These are phyloP conservation scores for Oryctolagus cuniculus DNA, from an alignment of 2,113 vertebrate genomes.

Conservation along the genomic window mOryCun1.1 NC_091448.1:2867001-2867500, in stretches of 20 bases:
- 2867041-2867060: not conserved
- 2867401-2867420: not conserved
- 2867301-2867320: not conserved
- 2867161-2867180: conserved; percentile 9
- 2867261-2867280: not conserved
- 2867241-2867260: conserved; percentile 63
- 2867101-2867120: conserved; percentile 87
- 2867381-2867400: fast-evolving
- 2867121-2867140: conserved; percentile 81
- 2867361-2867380: fast-evolving
- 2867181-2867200: not conserved
- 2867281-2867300: not conserved
- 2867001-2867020: not conserved
- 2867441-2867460: fast-evolving
- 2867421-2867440: conserved; percentile 73
- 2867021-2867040: not conserved
- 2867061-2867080: not conserved
- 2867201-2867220: conserved; percentile 36
- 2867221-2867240: not conserved
- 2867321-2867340: conserved; percentile 82
- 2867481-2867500: fast-evolving
- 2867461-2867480: fast-evolving
- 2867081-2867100: conserved; percentile 20
- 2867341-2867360: not conserved
- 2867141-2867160: conserved; percentile 72